phyloP scores from a whole-genome alignment of 2,888 invertebrate species.

The Sphaerolaimus hirsutus region DNA sequence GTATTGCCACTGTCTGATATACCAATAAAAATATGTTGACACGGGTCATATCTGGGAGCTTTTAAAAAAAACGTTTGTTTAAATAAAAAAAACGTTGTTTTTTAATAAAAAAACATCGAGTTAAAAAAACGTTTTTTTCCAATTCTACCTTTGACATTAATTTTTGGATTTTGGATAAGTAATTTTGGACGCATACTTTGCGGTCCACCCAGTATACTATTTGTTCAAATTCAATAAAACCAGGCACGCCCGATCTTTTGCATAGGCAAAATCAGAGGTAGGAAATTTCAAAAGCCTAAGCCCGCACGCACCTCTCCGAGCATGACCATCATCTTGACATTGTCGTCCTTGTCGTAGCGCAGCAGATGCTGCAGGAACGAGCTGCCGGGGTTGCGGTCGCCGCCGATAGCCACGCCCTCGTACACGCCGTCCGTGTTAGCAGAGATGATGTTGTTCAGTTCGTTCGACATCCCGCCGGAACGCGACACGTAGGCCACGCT shows the following conservation, averaged over 20 bases:
- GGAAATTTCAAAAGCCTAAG: background rate
- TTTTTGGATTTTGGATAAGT: no score
- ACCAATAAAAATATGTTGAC: no score
- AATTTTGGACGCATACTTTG: no score
- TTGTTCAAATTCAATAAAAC: background rate
- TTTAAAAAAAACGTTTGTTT: no score
- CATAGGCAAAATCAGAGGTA: background rate
- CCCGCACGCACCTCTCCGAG: constrained; percentile 44
- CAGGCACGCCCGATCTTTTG: background rate
- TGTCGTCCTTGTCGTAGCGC: constrained; percentile 43
- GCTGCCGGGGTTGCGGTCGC: constrained; percentile 83
- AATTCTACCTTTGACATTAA: no score
- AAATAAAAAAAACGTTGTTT: no score
- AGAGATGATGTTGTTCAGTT: constrained; percentile 85
- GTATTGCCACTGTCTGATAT: no score
- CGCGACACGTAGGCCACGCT: constrained; percentile 93
- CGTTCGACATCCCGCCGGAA: constrained; percentile 98
- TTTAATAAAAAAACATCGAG: no score
- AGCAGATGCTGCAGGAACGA: constrained; percentile 90
- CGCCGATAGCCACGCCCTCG: constrained; percentile 92
- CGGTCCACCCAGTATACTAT: background rate
- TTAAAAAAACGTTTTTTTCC: no score
- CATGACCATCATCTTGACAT: constrained; percentile 68
- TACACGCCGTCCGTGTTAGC: constrained; percentile 87
- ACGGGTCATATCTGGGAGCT: no score